Percentiles rank a stretch among this genome's conserved stretches.
phyloP scores from a whole-genome alignment of 2,797 vertebrate genomes.

The Sylvilagus floridanus region DNA sequence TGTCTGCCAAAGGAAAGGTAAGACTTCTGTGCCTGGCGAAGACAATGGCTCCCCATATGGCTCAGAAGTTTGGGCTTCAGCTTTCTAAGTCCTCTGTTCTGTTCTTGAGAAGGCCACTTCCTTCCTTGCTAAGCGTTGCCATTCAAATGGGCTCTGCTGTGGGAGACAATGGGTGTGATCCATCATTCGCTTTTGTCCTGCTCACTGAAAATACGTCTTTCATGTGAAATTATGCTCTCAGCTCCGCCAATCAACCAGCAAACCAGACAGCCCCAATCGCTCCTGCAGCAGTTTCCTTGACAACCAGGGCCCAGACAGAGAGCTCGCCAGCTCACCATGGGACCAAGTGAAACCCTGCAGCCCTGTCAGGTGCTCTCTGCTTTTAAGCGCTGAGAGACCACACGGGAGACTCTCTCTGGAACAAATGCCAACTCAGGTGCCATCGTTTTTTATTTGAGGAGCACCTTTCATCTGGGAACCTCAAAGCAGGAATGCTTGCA shows the following conservation, averaged over 20 bases:
- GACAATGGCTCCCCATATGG: background rate
- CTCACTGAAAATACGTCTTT: background rate
- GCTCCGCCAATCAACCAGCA: conserved; percentile 66
- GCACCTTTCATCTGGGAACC: background rate
- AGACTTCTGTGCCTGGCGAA: background rate
- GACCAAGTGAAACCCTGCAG: conserved; percentile 74
- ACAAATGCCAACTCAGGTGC: background rate
- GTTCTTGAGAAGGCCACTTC: background rate
- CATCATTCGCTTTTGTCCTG: background rate
- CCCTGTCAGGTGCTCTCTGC: conserved; percentile 51
- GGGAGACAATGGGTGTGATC: background rate
- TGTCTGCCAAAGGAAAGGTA: background rate
- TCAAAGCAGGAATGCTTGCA: background rate
- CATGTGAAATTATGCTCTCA: background rate
- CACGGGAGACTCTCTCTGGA: background rate
- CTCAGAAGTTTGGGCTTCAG: accelerated
- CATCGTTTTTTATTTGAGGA: background rate
- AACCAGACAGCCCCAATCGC: conserved; percentile 77
- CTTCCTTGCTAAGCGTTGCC: background rate
- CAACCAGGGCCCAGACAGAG: conserved; percentile 81
- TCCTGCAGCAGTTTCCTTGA: conserved; percentile 85
- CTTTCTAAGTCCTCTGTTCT: background rate
- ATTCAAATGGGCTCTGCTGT: background rate
- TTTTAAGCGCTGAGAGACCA: conserved; percentile 59
- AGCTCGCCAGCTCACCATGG: conserved; percentile 56